Base-by-base conservation (phyloP, 1,140 invertebrate genomes). In the Globodera ellingtonae region DNA sequence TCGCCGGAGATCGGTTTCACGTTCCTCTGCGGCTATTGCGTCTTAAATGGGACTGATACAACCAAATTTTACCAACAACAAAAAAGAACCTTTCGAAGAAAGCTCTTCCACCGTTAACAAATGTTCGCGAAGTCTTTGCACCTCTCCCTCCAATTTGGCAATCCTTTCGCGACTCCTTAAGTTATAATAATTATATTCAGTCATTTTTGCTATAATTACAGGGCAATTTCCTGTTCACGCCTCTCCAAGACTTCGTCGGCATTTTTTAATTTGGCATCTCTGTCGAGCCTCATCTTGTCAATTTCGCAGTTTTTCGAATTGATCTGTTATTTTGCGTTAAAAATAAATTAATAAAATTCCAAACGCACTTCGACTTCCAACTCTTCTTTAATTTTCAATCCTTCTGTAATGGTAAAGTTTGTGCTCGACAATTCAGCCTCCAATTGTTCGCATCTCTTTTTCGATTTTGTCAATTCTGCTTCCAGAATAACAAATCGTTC, bases 1-100 rank as follows among this genome's bases (percentile, higher is more conserved):
- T 47, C 47, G n/a, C 6, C 81, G 81, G 21, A 82, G 65, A 21
- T 83, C 72, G 13, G 75, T 75, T 73, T 82, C 81, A 13, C 81
- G 72, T 24, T 82, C 81, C 65, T 82, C 81, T 35, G 81, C 56
- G 24, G 81, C 72, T 21, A 82, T 79, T 66, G 81, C 82, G 48
- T 82, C 81, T 77, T 48, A 66, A 76, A 56, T 9, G 21, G 3
- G 18, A 66, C 0, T 15, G n/a, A 62, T 9, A 62, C n/a, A 77
- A 48, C 13, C 67, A 46, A 77, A 77, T 46, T 76, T 13, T 76
- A 15, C 71, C 7, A 72, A 9, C 10, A 4, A 13, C 7, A 44
- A 72, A 72, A 35, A 35, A 35, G 35, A 10, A 77, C 75, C 75
- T 62, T 78, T 76, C 15, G 81, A 71, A 18, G 82, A 79, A 10